Evolutionary conservation across 2,888 invertebrate genomes (phyloP).

Genomic region (Sturmia bella): DNA sequence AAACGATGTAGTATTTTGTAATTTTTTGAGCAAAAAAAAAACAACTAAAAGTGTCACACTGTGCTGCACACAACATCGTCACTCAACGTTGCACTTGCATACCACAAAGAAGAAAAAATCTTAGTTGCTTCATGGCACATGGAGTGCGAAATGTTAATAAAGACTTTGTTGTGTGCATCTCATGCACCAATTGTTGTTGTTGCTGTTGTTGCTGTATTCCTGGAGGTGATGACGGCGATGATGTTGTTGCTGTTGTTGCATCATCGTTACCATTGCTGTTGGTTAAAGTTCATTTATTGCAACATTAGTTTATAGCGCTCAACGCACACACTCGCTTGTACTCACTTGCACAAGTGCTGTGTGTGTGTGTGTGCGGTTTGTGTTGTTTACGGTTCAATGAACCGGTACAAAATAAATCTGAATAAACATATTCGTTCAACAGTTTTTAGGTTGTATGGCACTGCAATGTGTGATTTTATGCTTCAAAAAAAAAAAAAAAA

Average conservation of each 20-base stretch:
- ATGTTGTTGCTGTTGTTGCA: conserved; percentile 10
- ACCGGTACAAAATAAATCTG: conserved; percentile 36
- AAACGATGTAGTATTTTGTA: too few relatives aligned
- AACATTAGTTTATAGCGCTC: conserved; percentile 43
- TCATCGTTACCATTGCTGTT: conserved; percentile 27
- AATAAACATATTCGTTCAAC: conserved; percentile 18
- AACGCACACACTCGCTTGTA: too few relatives aligned
- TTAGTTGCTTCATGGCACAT: background rate
- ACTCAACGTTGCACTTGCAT: conserved; percentile 34
- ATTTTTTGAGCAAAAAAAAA: background rate
- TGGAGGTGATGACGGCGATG: conserved; percentile 39
- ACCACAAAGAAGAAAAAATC: conserved; percentile 1
- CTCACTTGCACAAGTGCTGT: background rate
- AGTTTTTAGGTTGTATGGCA: conserved; percentile 27
- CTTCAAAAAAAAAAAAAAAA: conserved; percentile 8
- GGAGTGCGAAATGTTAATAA: conserved; percentile 3
- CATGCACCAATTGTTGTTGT: conserved; percentile 29
- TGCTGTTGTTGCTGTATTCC: conserved; percentile 24
- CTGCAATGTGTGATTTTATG: conserved; percentile 31
- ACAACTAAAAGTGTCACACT: conserved; percentile 17
- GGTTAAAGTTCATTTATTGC: conserved; percentile 63
- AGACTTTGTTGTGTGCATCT: conserved; percentile 15
- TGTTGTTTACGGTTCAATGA: conserved; percentile 61
- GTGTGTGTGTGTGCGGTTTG: conserved; percentile 52
- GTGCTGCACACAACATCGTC: background rate